These are phyloP conservation scores for Oophaga sylvatica DNA, from an alignment of 2,797 vertebrate genomes.

Conservation along the genomic window DNA sequence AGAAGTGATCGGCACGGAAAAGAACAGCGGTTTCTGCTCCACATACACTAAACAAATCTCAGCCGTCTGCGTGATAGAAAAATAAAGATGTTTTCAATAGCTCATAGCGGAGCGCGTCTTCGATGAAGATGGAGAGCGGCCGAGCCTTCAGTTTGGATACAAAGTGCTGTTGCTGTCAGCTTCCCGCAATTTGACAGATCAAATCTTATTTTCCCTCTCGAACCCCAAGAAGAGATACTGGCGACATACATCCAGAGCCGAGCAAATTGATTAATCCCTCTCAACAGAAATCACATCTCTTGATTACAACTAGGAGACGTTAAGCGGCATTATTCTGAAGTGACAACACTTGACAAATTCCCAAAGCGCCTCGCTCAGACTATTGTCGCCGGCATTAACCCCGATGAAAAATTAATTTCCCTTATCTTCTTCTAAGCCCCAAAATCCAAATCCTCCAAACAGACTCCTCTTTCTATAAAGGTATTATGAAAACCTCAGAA, in stretches of 20 bases:
- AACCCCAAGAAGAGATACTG: slow-evolving; percentile 81
- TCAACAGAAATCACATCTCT: slow-evolving; percentile 92
- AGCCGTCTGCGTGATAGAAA: slow-evolving; percentile 6
- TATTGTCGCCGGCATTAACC: slow-evolving; percentile 95
- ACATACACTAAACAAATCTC: not conserved
- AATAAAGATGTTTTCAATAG: slow-evolving; percentile 57
- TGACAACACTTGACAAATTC: slow-evolving; percentile 96
- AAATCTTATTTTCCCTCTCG: slow-evolving; percentile 82
- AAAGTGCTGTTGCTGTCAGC: slow-evolving; percentile 77
- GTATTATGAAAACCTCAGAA: slow-evolving; percentile 91
- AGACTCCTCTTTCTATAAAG: slow-evolving; percentile 94
- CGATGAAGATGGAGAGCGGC: slow-evolving; percentile 69
- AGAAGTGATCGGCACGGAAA: not conserved
- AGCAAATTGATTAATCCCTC: slow-evolving; percentile 95
- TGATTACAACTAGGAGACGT: slow-evolving; percentile 93
- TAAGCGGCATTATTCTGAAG: slow-evolving; percentile 93
- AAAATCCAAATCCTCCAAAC: slow-evolving; percentile 98
- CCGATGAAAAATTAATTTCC: slow-evolving; percentile 99
- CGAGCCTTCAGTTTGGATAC: slow-evolving; percentile 69
- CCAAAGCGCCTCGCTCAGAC: slow-evolving; percentile 80
- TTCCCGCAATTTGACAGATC: slow-evolving; percentile 88
- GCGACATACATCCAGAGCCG: slow-evolving; percentile 83
- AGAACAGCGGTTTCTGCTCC: not conserved
- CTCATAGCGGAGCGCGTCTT: slow-evolving; percentile 15
- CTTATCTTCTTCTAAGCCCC: slow-evolving; percentile 96